Conservation (phyloP, 2,797 vertebrate genomes). For the Bovichtus variegatus region DNA sequence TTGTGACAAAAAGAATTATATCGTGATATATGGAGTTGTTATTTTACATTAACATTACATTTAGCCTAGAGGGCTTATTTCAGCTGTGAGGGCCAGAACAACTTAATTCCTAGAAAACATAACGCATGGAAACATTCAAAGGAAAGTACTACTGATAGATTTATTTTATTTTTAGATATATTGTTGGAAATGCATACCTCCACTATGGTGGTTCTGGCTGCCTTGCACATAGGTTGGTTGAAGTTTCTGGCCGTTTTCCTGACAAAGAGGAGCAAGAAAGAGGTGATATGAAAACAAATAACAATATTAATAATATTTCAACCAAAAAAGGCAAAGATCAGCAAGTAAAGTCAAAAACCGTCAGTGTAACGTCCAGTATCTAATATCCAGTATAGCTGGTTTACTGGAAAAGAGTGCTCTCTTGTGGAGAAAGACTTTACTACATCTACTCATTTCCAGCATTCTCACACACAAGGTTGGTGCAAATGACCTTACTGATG, state of each 20-base stretch:
- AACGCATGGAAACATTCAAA: slow-evolving; percentile 19
- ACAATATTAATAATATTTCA: not conserved
- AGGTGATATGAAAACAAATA: not conserved
- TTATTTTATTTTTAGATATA: too few relatives aligned
- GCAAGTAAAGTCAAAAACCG: not conserved
- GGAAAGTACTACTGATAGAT: not conserved
- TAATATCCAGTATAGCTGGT: not conserved
- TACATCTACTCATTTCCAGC: slow-evolving; percentile 31
- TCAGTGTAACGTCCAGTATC: not conserved
- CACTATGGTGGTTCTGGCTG: slow-evolving; percentile 93
- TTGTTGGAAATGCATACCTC: slow-evolving; percentile 86
- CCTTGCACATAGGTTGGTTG: slow-evolving; percentile 99
- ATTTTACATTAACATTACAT: slow-evolving; percentile 1
- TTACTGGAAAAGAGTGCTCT: slow-evolving; percentile 66
- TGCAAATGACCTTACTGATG: not conserved
- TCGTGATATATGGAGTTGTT: not conserved
- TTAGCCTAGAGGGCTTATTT: not conserved
- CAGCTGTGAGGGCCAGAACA: not conserved
- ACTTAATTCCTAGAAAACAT: not conserved
- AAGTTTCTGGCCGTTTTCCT: slow-evolving; percentile 98
- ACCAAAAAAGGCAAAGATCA: slow-evolving; percentile 4
- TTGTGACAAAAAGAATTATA: too few relatives aligned
- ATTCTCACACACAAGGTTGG: not conserved
- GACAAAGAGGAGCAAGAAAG: slow-evolving; percentile 9
- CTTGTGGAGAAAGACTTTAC: slow-evolving; percentile 75